Conservation (phyloP, 2,797 vertebrate genomes). For the Semaprochilodus insignis region DNA sequence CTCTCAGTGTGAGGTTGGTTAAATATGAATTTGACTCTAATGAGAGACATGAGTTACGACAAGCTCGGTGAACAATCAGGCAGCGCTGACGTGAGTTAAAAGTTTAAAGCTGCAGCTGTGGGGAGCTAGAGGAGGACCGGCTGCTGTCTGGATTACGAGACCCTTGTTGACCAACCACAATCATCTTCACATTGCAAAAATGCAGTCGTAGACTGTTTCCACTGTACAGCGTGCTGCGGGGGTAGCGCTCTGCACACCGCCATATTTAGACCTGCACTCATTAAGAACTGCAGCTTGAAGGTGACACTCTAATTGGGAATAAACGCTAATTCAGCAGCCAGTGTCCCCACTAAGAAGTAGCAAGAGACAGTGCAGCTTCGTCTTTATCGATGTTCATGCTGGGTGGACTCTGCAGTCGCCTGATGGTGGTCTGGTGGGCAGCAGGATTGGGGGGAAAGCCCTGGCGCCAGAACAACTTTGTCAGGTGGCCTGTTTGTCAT, state of each 20-base stretch:
- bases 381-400: slow-evolving; percentile 43
- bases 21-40: slow-evolving; percentile 5
- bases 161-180: slow-evolving; percentile 27
- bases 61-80: slow-evolving; percentile 5
- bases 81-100: background rate
- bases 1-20: background rate
- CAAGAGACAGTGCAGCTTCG: background rate
- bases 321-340: slow-evolving; percentile 49
- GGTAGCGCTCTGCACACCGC: background rate
- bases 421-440: background rate
- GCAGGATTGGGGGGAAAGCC: too few species aligned
- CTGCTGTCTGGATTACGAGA: slow-evolving; percentile 1
- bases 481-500: too few species aligned
- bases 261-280: slow-evolving; percentile 30
- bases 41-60: slow-evolving; percentile 6
- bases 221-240: slow-evolving; percentile 1
- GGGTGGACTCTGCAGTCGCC: background rate
- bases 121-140: background rate
- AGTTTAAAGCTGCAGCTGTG: background rate
- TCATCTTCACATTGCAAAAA: slow-evolving; percentile 22
- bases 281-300: slow-evolving; percentile 42
- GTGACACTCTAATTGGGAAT: slow-evolving; percentile 50
- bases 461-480: too few species aligned
- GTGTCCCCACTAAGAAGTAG: background rate
- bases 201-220: background rate